Base-by-base conservation (phyloP, 2,888 invertebrate genomes). In the Arctia plantaginis region DNA sequence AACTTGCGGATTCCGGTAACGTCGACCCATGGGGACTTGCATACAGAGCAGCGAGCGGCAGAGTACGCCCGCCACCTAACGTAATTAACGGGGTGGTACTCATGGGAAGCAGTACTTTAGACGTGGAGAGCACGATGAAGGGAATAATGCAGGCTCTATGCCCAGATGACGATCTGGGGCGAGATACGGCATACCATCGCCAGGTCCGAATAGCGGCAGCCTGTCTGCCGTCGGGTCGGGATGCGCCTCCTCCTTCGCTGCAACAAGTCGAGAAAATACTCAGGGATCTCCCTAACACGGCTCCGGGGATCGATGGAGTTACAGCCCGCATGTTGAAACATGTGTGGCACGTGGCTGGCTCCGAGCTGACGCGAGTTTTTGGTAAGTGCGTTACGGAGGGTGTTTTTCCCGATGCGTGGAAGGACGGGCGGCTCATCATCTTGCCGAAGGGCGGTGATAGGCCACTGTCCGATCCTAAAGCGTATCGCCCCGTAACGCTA, bases 401-500 rank as follows among this genome's bases (percentile, higher is more conserved):
- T 0, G 69, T 47, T 0, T 88, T 87, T 65, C 87, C 87, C 0
- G 73, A 80, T 0, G 41, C 80, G 8, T 87, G 87, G 85, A 86
- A 85, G 71, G 69, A 62, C 4, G 87, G 86, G 0, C 2, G 66
- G 27, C 66, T 66, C 4, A 12, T 66, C 15, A n/a, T 66, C 13
- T 41, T 66, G 13, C 66, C 66, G 41, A 41, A 66, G 4, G 41
- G 66, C 3, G 41, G 27, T 13, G 66, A 41, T 4, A 66, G 27
- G 23, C 66, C 66, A 0, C 39, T 66, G 12, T 13, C 27, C 27
- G 66, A 66, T 20, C 85, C 86, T 0, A 85, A 83, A 66, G 84
- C 86, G 6, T 89, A 88, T n/a, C 72, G 87, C 1, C 87, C 89
- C 0, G 84, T 89, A 0, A 86, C 88, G 0, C 73, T 90, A 0